Evolutionary conservation across 2,113 vertebrate species (phyloP).

Genomic region (Lycaon pictus): DNA sequence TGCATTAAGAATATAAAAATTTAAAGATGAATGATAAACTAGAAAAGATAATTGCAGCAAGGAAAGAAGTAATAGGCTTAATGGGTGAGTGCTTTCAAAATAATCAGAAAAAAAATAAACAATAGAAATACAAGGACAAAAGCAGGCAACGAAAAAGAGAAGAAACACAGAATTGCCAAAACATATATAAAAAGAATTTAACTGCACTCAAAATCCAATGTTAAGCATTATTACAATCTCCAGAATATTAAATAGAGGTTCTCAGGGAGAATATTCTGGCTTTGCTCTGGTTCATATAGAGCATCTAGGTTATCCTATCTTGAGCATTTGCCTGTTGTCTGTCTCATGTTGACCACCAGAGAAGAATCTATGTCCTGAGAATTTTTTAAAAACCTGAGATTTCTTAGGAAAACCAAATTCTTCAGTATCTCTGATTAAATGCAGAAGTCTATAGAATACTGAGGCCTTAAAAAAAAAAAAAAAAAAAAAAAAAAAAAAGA

Average conservation of each 20-base stretch:
- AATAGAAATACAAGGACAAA: background rate
- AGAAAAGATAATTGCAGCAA: slow-evolving; percentile 41
- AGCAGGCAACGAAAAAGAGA: background rate
- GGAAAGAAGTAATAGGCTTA: background rate
- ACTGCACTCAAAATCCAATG: background rate
- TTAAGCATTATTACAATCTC: background rate
- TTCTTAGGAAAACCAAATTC: background rate
- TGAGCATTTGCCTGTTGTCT: background rate
- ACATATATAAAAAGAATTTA: background rate
- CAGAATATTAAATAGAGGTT: background rate
- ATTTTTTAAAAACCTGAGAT: background rate
- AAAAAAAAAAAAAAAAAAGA: background rate
- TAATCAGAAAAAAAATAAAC: background rate
- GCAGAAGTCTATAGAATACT: slow-evolving; percentile 9
- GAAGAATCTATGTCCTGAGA: background rate
- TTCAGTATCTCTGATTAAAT: background rate
- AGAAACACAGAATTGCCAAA: background rate
- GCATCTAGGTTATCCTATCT: background rate
- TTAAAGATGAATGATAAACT: slow-evolving; percentile 15
- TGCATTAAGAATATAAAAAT: slow-evolving; percentile 12
- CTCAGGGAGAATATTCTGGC: background rate
- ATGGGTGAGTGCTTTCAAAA: background rate
- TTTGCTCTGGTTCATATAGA: background rate
- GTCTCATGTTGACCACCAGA: background rate
- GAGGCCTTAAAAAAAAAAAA: background rate